These are phyloP conservation scores for Gadopsis bispinosus DNA, from an alignment of 2,797 vertebrate genomes.

Conservation along the genomic window DNA sequence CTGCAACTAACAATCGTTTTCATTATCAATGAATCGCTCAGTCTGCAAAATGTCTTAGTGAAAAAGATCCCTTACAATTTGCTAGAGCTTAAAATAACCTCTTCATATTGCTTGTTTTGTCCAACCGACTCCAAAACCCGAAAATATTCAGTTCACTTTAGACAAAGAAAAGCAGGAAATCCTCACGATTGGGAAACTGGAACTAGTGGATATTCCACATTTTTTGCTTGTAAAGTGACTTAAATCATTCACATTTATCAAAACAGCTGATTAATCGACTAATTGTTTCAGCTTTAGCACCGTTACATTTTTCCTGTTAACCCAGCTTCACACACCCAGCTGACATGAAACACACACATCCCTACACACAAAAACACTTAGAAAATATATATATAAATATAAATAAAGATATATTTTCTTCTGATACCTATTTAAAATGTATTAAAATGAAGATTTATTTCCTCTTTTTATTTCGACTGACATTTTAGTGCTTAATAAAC, in stretches of 20 bases:
- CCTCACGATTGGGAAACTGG: background rate
- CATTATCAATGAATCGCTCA: background rate
- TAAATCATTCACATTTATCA: background rate
- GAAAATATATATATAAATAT: too few species aligned
- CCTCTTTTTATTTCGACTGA: slow-evolving; percentile 13
- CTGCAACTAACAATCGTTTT: background rate
- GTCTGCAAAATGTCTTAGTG: background rate
- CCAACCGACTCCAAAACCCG: background rate
- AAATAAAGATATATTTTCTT: background rate
- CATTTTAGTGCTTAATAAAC: slow-evolving; percentile 4
- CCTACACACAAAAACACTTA: too few species aligned
- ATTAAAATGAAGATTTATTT: slow-evolving; percentile 1
- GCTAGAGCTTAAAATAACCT: background rate
- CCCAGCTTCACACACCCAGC: background rate
- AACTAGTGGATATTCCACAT: background rate
- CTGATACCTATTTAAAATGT: background rate
- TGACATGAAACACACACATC: slow-evolving; percentile 7
- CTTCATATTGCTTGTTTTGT: slow-evolving; percentile 1
- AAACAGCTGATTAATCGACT: background rate
- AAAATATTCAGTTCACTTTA: background rate
- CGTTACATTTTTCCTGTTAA: background rate
- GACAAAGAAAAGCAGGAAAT: background rate
- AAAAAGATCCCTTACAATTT: background rate
- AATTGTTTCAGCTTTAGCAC: background rate
- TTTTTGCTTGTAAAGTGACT: background rate